phyloP scores from a whole-genome alignment of 2,888 invertebrate genomes.

The Trichopria drosophilae region DNA sequence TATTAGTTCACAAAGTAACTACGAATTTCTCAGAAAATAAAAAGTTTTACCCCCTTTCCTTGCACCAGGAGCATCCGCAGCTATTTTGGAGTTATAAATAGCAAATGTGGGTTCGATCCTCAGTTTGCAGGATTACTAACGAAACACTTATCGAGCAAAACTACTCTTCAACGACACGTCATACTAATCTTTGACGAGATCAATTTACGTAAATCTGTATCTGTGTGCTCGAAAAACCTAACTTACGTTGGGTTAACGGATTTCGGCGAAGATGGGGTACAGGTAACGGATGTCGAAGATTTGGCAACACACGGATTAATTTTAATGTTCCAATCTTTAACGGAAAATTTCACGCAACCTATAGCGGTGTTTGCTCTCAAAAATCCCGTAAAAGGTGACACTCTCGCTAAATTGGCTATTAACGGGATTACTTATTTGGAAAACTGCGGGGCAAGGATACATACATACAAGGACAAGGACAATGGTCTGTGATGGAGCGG shows the following conservation, averaged over 20 bases:
- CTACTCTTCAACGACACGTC: conserved; percentile 25
- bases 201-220: conserved; percentile 28
- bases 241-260: conserved; percentile 33
- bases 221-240: conserved; percentile 28
- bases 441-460: too few relatives aligned
- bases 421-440: too few relatives aligned
- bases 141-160: conserved; percentile 20
- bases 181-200: conserved; percentile 34
- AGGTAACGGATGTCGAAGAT: conserved; percentile 24
- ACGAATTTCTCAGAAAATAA: conserved; percentile 33
- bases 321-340: conserved; percentile 31
- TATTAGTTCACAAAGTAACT: conserved; percentile 32
- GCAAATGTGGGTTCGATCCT: conserved; percentile 32
- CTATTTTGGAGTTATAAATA: conserved; percentile 27
- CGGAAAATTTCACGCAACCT: conserved; percentile 31
- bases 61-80: conserved; percentile 32
- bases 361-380: conserved; percentile 36
- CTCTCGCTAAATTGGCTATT: conserved; percentile 27
- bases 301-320: conserved; percentile 30
- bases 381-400: conserved; percentile 27
- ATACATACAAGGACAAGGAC: too few relatives aligned
- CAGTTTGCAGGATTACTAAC: conserved; percentile 30
- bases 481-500: too few relatives aligned
- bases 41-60: conserved; percentile 31
- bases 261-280: conserved; percentile 30